Conservation (phyloP, 2,888 invertebrate species). For the Archips xylosteana region DNA sequence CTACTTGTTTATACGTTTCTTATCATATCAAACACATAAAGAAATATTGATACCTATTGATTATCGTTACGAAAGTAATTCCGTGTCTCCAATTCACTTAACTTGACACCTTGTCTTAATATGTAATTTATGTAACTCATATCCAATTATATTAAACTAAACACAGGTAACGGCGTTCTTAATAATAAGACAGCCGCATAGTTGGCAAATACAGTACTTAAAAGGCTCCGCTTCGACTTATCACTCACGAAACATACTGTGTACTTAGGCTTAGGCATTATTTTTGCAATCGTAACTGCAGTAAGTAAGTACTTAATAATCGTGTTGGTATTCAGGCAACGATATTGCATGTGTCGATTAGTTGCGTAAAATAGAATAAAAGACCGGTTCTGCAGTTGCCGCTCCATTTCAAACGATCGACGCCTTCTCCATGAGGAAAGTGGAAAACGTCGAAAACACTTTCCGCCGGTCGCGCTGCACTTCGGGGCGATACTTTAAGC, state of each 20-base stretch:
- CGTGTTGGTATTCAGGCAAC: conserved; percentile 71
- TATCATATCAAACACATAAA: no score
- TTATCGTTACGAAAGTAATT: background rate
- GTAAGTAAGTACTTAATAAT: conserved; percentile 61
- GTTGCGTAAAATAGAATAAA: conserved; percentile 76
- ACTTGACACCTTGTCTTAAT: conserved; percentile 18
- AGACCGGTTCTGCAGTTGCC: conserved; percentile 71
- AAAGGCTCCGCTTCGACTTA: background rate
- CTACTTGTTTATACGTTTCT: no score
- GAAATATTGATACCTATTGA: background rate
- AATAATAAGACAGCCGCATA: background rate
- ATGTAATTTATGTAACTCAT: conserved; percentile 14
- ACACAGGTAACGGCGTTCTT: background rate
- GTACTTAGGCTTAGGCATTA: background rate
- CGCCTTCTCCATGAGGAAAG: conserved; percentile 54
- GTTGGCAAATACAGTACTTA: conserved; percentile 3
- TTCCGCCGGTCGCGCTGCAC: conserved; percentile 19
- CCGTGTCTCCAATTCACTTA: conserved; percentile 11
- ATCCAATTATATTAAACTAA: conserved; percentile 21
- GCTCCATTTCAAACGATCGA: conserved; percentile 73
- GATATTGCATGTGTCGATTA: conserved; percentile 67
- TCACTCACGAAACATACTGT: conserved; percentile 19
- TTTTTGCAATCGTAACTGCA: conserved; percentile 55
- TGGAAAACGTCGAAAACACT: conserved; percentile 53
- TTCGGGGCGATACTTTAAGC: conserved; percentile 29